phyloP scores from a whole-genome alignment of 2,113 vertebrate genomes.

The Myiopsitta monachus region DNA sequence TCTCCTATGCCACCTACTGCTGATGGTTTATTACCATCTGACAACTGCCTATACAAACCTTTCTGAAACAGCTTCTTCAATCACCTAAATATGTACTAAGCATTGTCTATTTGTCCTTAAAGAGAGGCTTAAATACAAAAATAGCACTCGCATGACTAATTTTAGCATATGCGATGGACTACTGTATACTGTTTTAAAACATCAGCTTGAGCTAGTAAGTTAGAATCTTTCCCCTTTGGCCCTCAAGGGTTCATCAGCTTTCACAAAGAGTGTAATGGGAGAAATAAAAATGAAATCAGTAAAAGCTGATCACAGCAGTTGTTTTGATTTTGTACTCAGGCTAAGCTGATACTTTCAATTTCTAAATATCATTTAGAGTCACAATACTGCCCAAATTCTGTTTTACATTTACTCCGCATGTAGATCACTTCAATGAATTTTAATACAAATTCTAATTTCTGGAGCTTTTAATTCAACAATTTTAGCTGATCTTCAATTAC shows the following conservation, averaged over 20 bases:
- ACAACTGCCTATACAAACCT: not conserved
- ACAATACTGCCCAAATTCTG: not conserved
- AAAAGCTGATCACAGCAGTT: not conserved
- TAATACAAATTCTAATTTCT: not conserved
- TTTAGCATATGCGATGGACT: not conserved
- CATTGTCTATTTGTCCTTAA: not conserved
- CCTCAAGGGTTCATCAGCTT: not conserved
- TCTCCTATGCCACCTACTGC: not conserved
- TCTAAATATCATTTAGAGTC: not conserved
- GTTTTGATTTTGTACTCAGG: not conserved
- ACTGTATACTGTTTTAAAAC: not conserved
- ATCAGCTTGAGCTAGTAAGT: not conserved
- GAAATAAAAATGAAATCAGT: not conserved
- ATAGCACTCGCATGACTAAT: not conserved
- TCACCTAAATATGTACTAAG: not conserved
- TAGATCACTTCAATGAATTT: not conserved
- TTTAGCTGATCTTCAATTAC: not conserved
- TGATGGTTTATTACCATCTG: not conserved
- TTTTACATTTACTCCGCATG: fast-evolving
- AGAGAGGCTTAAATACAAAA: not conserved
- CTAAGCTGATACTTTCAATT: not conserved
- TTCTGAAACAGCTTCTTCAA: not conserved
- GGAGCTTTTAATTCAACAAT: not conserved
- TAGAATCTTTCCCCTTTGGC: not conserved
- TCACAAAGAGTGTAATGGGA: not conserved